Conservation (phyloP, 2,797 vertebrate species). For the Phyllotis vaccarum region DNA sequence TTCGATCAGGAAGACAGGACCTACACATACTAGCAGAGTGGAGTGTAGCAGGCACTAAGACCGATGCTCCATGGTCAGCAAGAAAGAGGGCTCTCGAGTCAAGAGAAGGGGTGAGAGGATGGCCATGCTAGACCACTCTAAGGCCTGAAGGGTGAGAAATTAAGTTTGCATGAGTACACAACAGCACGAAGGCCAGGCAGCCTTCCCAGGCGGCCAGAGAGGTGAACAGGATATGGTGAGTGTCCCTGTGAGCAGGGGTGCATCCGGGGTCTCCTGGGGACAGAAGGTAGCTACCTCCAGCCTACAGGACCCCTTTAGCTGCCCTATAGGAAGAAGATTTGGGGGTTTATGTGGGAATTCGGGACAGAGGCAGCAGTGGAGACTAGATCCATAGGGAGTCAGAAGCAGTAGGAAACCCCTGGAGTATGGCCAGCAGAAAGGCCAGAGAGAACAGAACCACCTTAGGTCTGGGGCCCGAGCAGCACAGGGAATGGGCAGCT, state of each 20-base stretch:
- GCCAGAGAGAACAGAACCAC: background rate
- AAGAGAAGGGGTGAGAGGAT: background rate
- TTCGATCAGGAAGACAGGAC: background rate
- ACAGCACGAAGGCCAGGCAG: background rate
- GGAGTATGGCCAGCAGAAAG: background rate
- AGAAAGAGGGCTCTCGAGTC: background rate
- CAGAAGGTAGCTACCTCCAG: background rate
- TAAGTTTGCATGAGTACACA: background rate
- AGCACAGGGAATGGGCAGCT: background rate
- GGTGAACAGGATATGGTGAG: too few species aligned
- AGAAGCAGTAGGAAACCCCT: background rate
- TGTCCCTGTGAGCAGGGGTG: too few species aligned
- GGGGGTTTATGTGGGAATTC: background rate
- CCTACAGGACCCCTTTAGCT: background rate
- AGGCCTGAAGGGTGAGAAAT: background rate
- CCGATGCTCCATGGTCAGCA: background rate
- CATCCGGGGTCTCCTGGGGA: background rate
- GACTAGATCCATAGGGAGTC: background rate
- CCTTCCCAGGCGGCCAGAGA: background rate
- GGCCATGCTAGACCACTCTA: background rate
- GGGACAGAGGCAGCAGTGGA: too few species aligned
- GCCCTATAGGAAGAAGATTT: background rate
- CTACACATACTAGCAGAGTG: background rate
- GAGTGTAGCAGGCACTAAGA: accelerated
- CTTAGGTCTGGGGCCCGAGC: background rate